Conservation (phyloP, 1,140 invertebrate species). For the Drosophila baimaii region DNA sequence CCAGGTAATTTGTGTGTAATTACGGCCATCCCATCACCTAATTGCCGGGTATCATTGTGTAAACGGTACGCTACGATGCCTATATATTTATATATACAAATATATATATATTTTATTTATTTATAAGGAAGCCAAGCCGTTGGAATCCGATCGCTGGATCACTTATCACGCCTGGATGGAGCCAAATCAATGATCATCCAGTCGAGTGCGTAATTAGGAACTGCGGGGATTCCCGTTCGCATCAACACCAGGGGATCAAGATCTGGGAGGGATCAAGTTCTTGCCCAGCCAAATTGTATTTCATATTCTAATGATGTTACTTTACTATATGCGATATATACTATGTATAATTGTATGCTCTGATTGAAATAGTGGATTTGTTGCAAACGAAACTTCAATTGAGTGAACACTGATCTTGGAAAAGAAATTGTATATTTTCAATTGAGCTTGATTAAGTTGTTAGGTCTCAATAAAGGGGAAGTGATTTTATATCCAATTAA, state of each 20-base stretch:
- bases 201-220: conserved; percentile 35
- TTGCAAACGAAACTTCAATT: conserved; percentile 2
- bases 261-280: background rate
- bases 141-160: conserved; percentile 12
- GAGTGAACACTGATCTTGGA: background rate
- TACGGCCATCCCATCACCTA: conserved; percentile 26
- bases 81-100: background rate
- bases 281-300: background rate
- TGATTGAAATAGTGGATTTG: background rate
- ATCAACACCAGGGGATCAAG: background rate
- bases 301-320: background rate
- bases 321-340: background rate
- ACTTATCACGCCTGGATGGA: conserved; percentile 22
- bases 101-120: background rate
- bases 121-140: conserved; percentile 12
- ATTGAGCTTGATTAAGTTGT: conserved; percentile 8
- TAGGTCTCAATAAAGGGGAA: background rate
- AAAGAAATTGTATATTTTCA: conserved; percentile 17
- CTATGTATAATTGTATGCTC: background rate
- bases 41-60: conserved; percentile 37
- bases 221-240: background rate
- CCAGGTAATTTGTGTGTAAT: conserved; percentile 45
- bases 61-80: conserved; percentile 10
- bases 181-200: conserved; percentile 14
- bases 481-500: background rate